Percentiles rank a stretch among this genome's conserved stretches.
These are phyloP conservation scores for Craniophora ligustri DNA, from an alignment of 2,888 invertebrate species.

Conservation along the genomic window DNA sequence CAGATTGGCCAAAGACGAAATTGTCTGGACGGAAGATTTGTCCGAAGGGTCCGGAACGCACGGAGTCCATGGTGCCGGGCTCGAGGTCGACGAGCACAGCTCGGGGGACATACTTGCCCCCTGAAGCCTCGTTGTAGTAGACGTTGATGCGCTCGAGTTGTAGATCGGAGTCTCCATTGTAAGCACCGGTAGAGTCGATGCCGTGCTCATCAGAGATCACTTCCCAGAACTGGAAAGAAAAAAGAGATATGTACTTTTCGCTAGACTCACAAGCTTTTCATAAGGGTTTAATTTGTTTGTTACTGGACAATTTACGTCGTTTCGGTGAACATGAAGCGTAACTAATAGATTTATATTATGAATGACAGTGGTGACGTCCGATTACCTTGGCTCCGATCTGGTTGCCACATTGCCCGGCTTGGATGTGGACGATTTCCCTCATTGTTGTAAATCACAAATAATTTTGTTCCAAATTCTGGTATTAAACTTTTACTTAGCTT, in stretches of 20 bases:
- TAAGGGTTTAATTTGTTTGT: no score
- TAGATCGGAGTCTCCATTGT: constrained; percentile 91
- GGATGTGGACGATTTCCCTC: constrained; percentile 95
- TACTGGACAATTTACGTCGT: no score
- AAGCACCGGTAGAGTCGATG: constrained; percentile 80
- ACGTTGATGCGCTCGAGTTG: constrained; percentile 93
- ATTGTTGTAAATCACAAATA: constrained; percentile 80
- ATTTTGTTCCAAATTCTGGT: constrained; percentile 67
- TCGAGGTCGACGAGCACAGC: constrained; percentile 81
- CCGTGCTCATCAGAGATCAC: constrained; percentile 81
- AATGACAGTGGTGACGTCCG: no score
- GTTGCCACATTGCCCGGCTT: constrained; percentile 88
- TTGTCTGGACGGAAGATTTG: constrained; percentile 93
- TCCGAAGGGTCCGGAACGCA: constrained; percentile 91
- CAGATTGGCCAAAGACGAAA: constrained; percentile 90
- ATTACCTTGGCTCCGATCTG: constrained; percentile 94
- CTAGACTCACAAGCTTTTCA: no score
- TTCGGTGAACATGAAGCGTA: no score
- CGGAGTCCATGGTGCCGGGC: constrained; percentile 90
- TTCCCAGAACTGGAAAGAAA: constrained; percentile 78
- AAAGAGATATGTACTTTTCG: neutral
- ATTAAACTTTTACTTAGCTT: constrained; percentile 62
- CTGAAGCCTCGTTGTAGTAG: constrained; percentile 92
- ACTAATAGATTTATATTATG: no score
- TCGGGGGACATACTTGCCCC: constrained; percentile 81